Evolutionary conservation across 2,113 vertebrate genomes (phyloP).

Genomic region (Trochalopteron elliotii): DNA sequence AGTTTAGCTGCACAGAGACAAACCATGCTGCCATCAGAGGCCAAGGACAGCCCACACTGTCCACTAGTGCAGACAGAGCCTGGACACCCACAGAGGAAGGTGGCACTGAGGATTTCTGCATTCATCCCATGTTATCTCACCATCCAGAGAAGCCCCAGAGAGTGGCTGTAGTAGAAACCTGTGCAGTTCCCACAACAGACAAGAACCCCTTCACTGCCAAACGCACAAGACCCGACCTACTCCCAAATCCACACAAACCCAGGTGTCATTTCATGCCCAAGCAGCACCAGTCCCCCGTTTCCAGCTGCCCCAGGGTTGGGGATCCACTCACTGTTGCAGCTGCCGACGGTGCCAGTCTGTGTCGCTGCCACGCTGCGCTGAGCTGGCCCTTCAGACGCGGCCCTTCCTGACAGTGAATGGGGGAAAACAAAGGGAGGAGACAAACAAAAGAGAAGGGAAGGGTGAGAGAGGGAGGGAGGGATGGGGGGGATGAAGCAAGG

Average conservation of each 20-base stretch:
- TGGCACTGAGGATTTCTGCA: neutral
- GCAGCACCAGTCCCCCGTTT: slow-evolving; percentile 8
- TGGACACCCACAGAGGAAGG: neutral
- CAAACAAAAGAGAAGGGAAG: slow-evolving; percentile 74
- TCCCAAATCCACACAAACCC: slow-evolving; percentile 12
- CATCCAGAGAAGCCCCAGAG: neutral
- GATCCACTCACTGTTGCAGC: slow-evolving; percentile 79
- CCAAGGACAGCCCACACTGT: neutral
- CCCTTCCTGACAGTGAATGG: slow-evolving; percentile 78
- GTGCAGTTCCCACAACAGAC: neutral
- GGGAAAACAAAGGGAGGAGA: slow-evolving; percentile 59
- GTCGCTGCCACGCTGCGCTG: slow-evolving; percentile 75
- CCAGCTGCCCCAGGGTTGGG: slow-evolving; percentile 42
- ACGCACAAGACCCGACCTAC: neutral
- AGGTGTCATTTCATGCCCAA: neutral
- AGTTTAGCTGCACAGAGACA: neutral
- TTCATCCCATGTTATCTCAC: neutral
- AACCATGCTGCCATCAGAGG: neutral
- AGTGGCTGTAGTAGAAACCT: fast-evolving
- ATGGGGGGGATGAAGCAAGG: slow-evolving; percentile 30
- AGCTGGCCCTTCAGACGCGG: slow-evolving; percentile 71
- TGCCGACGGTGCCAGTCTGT: slow-evolving; percentile 71
- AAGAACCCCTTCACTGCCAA: neutral
- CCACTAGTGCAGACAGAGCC: neutral
- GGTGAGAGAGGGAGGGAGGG: slow-evolving; percentile 62